Conservation (phyloP, 2,888 invertebrate genomes). For the Geophilus truncorum region DNA sequence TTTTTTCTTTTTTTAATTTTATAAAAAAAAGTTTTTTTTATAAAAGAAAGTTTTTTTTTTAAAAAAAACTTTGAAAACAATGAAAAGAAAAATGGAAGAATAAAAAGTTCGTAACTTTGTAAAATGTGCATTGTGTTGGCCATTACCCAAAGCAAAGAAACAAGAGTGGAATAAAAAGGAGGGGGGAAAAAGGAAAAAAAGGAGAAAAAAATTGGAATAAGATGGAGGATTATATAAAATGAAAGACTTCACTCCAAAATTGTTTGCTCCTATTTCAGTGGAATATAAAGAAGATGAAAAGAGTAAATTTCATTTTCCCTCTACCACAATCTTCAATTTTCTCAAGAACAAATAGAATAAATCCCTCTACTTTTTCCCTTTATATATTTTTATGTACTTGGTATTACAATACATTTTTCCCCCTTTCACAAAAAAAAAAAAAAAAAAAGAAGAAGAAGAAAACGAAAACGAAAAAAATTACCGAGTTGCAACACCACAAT, state of each 20-base stretch:
- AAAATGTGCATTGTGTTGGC: neutral
- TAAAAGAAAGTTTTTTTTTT: neutral
- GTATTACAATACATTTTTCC: neutral
- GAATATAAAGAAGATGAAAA: neutral
- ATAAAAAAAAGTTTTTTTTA: no score
- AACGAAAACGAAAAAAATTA: no score
- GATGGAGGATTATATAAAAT: neutral
- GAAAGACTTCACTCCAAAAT: neutral
- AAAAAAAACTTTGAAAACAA: neutral
- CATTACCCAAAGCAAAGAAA: neutral
- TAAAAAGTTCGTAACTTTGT: neutral
- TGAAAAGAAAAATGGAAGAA: neutral
- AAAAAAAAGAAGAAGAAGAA: no score
- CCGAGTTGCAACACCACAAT: neutral
- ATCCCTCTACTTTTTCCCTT: neutral
- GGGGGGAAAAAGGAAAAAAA: neutral
- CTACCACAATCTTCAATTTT: neutral
- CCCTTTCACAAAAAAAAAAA: neutral
- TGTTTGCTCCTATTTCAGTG: neutral
- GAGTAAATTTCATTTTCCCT: neutral
- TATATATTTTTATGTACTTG: neutral
- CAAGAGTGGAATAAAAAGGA: neutral
- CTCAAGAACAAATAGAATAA: neutral
- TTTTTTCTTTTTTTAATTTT: neutral
- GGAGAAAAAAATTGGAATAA: neutral